These are phyloP conservation scores for Pollenia amentaria DNA, from an alignment of 2,888 invertebrate genomes.

Conservation along the genomic window DNA sequence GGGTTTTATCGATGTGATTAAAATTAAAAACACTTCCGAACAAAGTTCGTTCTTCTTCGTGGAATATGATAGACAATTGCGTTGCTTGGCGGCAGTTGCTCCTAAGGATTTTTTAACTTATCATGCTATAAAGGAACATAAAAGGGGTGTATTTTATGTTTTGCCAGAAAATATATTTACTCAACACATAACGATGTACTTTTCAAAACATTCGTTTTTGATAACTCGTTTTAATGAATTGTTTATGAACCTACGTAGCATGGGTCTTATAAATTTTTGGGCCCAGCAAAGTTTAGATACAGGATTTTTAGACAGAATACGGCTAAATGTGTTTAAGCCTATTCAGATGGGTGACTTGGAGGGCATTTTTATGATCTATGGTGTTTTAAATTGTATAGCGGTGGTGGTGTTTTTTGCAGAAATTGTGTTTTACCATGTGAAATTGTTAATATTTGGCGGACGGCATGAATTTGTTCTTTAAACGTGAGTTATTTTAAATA, in stretches of 20 bases:
- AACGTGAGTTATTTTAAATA: background rate
- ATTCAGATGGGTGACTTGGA: constrained; percentile 44
- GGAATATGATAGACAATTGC: constrained; percentile 29
- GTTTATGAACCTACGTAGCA: constrained; percentile 72
- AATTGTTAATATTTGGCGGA: background rate
- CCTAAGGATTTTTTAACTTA: constrained; percentile 75
- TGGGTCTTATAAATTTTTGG: constrained; percentile 76
- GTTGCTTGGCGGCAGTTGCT: constrained; percentile 53
- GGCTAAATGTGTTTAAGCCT: background rate
- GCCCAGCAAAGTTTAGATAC: constrained; percentile 65
- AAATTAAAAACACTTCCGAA: constrained; percentile 68
- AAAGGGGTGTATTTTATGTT: constrained; percentile 70
- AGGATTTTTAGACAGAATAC: constrained; percentile 24
- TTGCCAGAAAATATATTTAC: constrained; percentile 75
- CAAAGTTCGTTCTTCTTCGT: constrained; percentile 59
- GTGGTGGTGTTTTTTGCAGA: constrained; percentile 56
- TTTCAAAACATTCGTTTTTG: constrained; percentile 76
- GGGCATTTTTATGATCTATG: constrained; percentile 67
- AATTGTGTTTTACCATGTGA: constrained; percentile 11
- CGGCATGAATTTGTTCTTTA: constrained; percentile 8
- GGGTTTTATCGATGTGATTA: constrained; percentile 61
- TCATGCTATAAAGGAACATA: constrained; percentile 62
- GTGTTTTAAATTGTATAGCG: constrained; percentile 31
- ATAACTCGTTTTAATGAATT: constrained; percentile 74
- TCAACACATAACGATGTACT: constrained; percentile 76